Base-by-base conservation (phyloP, 2,888 invertebrate genomes). In the Dasypolia templi region DNA sequence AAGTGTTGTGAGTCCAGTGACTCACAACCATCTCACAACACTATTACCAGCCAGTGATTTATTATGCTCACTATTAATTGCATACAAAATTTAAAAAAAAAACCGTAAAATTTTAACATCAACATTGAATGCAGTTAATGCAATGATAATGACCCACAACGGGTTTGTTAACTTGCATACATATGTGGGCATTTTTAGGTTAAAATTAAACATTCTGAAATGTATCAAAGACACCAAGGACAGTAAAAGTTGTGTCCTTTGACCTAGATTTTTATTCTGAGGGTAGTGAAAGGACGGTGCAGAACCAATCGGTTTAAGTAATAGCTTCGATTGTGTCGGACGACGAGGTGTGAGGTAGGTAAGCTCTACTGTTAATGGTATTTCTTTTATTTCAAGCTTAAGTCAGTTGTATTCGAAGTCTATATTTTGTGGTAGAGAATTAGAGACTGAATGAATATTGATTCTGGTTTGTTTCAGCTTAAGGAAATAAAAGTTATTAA, bases 221-320 rank as follows among this genome's bases (percentile, higher is more conserved):
- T 76, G 82, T 88, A 83, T 84, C 85, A 87, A 92, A 91, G 89
- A 85, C 87, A 65, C 66, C 79, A 89, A 91, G 90, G 91, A 88
- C 90, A 79, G 92, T 92, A 91, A 93, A 93, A 93, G 93, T 92
- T 86, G 91, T 81, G 81, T 81, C 75, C 84, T 87, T 87, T 89
- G 90, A 91, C 91, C 92, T 82, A 89, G 85, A 88, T 90, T 86
- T 82, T 86, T 79, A 71, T 75, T 69, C 67, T 56, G 75, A 77
- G 78, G 85, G 81, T 86, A 29, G 82, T 85, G 78, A 83, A 83
- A 82, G 68, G 59, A 83, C 88, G n/a, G n/a, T 90, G 86, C 86
- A 82, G 81, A 84, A 87, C 35, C 66, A 65, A 78, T 78, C 75
- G 51, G 56, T 51, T 80, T 81, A 78, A 73, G 80, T 79, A 81